Conservation (phyloP, 2,113 vertebrate genomes). For the Cheilinus undulatus region DNA sequence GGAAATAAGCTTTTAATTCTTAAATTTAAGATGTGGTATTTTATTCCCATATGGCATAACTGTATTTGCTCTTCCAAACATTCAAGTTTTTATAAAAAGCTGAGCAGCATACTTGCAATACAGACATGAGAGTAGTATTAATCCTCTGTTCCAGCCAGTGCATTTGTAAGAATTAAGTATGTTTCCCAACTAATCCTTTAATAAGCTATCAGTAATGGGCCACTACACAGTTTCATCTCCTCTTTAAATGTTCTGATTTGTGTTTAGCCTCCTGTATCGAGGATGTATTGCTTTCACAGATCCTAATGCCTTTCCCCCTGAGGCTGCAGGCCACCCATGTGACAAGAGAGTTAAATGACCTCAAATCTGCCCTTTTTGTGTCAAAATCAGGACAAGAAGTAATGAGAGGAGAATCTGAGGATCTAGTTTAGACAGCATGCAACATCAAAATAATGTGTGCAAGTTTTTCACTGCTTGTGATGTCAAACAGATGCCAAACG, state of each 20-base stretch:
- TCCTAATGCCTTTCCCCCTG: conserved; percentile 21
- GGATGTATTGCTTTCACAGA: conserved; percentile 15
- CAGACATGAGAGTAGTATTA: neutral
- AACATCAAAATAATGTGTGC: neutral
- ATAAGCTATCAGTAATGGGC: neutral
- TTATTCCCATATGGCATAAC: neutral
- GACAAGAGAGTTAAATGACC: conserved; percentile 11
- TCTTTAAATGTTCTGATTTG: neutral
- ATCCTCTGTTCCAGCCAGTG: neutral
- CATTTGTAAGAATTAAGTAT: neutral
- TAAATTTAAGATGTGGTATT: neutral
- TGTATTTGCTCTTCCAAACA: neutral
- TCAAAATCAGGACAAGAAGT: neutral
- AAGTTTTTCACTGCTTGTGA: neutral
- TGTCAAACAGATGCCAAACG: neutral
- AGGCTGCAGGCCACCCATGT: conserved; percentile 22
- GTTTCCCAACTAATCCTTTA: neutral
- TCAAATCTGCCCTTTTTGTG: neutral
- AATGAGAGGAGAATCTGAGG: neutral
- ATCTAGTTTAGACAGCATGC: neutral
- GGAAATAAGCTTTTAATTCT: neutral
- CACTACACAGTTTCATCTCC: neutral
- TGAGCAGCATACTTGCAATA: neutral
- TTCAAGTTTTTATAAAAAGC: neutral
- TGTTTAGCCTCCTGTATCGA: neutral